A percentile compares a stretch with the other conserved stretches of the same genome.
Conservation (phyloP, 2,797 vertebrate genomes). For the Sphenodon punctatus region DNA sequence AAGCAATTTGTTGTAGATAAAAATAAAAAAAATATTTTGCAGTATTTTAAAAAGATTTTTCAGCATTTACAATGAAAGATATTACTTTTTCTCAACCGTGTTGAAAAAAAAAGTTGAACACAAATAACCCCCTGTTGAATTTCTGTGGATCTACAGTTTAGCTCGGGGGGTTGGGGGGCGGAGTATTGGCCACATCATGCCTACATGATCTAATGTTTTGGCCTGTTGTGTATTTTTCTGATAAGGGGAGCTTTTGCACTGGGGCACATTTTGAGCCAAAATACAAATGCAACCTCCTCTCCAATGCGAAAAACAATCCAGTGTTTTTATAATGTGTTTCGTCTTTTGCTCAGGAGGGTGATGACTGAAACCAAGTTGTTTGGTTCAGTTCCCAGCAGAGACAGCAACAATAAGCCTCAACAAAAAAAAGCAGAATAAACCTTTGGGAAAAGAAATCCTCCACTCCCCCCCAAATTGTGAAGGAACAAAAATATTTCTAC, state of each 20-base stretch:
- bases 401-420: no score
- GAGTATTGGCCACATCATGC: background rate
- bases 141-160: no score
- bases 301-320: background rate
- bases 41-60: no score
- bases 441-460: background rate
- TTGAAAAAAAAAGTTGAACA: no score
- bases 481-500: background rate
- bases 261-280: slow-evolving; percentile 41
- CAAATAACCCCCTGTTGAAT: no score
- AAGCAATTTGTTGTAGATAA: no score
- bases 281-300: slow-evolving; percentile 17
- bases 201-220: background rate
- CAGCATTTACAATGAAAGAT: no score
- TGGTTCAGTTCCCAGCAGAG: background rate
- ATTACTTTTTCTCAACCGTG: no score
- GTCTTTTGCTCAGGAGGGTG: background rate
- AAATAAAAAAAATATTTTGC: no score
- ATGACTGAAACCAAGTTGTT: background rate
- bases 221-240: background rate
- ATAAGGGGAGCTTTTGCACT: slow-evolving; percentile 2
- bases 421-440: slow-evolving; percentile 10
- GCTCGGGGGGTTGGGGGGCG: no score
- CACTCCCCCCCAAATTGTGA: background rate
- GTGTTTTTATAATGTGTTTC: background rate